phyloP scores from a whole-genome alignment of 2,888 invertebrate genomes.

The Machimus atricapillus region DNA sequence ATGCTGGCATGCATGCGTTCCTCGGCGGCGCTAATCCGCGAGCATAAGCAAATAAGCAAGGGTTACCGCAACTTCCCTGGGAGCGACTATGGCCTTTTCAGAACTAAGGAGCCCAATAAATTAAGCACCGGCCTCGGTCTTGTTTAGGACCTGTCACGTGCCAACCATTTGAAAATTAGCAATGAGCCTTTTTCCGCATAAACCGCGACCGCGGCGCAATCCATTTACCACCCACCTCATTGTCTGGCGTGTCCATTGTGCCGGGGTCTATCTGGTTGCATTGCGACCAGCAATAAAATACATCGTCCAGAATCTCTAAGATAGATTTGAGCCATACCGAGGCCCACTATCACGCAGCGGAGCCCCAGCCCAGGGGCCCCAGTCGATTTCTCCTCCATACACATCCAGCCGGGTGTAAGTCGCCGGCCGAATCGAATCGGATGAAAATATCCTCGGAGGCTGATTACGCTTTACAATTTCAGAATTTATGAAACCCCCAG shows the following conservation, averaged over 20 bases:
- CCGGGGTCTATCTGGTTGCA: background rate
- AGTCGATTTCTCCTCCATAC: background rate
- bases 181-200: background rate
- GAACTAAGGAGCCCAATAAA: background rate
- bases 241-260: background rate
- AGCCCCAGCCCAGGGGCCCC: background rate
- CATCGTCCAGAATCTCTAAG: background rate
- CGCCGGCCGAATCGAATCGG: background rate
- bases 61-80: background rate
- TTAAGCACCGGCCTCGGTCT: background rate
- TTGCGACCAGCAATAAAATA: background rate
- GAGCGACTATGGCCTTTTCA: background rate
- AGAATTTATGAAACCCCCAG: background rate
- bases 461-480: conserved; percentile 2
- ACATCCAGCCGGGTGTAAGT: background rate
- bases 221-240: background rate
- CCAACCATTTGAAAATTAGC: background rate
- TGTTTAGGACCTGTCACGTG: background rate
- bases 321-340: background rate
- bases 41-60: background rate
- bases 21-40: background rate
- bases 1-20: background rate
- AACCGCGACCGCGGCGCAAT: background rate
- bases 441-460: background rate
- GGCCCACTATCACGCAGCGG: background rate